Percentiles rank a stretch among this genome's conserved stretches.
phyloP scores from a whole-genome alignment of 2,888 invertebrate species.

The Perithous albicinctus region DNA sequence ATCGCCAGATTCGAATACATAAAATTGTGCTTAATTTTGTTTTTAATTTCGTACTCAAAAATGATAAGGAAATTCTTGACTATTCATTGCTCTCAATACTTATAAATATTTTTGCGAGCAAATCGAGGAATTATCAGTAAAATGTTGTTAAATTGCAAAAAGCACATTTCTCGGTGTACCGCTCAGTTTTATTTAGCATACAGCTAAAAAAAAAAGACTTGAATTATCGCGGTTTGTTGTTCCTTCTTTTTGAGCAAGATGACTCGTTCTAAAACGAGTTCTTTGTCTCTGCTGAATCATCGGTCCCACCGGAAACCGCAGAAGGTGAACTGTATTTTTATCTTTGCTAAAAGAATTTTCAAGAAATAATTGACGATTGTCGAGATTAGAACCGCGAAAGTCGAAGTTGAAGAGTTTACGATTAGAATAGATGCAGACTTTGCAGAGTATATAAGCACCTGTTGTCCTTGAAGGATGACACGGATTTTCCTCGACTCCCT shows the following conservation, averaged over 20 bases:
- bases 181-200: not conserved
- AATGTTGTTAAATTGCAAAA: too few species aligned
- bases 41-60: too few species aligned
- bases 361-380: not conserved
- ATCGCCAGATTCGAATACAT: too few species aligned
- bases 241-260: constrained; percentile 34
- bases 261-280: constrained; percentile 35
- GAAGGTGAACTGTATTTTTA: not conserved
- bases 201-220: not conserved
- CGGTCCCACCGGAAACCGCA: constrained; percentile 10
- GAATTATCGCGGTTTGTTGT: not conserved
- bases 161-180: not conserved
- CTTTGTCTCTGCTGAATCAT: constrained; percentile 12
- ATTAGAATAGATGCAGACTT: not conserved
- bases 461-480: constrained; percentile 70
- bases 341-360: not conserved
- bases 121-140: too few species aligned
- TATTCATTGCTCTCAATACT: too few species aligned
- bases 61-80: too few species aligned
- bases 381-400: constrained; percentile 6
- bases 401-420: constrained; percentile 2
- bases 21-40: too few species aligned
- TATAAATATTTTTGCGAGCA: too few species aligned
- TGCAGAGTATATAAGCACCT: constrained; percentile 11
- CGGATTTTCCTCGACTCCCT: constrained; percentile 66